Evolutionary conservation across 2,113 vertebrate species (phyloP).

Genomic region (Caranx melampygus): DNA sequence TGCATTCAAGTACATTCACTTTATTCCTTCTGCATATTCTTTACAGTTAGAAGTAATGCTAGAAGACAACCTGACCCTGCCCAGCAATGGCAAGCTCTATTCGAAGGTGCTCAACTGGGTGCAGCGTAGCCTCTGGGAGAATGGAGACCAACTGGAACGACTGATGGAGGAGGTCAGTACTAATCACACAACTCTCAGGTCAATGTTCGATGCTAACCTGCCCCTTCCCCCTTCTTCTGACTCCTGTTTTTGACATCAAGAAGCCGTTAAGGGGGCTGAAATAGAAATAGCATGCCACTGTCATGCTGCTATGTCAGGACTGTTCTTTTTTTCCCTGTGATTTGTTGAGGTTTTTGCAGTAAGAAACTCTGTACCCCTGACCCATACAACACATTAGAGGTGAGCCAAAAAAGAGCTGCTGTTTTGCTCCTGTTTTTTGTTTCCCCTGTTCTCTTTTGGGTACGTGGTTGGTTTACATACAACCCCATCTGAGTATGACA

Average conservation of each 20-base stretch:
- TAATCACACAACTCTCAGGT: background rate
- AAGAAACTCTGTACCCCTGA: slow-evolving; percentile 93
- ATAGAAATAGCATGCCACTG: slow-evolving; percentile 73
- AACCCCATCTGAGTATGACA: slow-evolving; percentile 65
- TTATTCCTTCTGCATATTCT: slow-evolving; percentile 12
- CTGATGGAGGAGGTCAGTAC: slow-evolving; percentile 99
- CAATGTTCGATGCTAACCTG: slow-evolving; percentile 32
- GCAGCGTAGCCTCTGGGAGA: slow-evolving; percentile 98
- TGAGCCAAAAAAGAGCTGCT: slow-evolving; percentile 93
- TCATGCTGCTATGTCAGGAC: slow-evolving; percentile 78
- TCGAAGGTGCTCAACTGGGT: slow-evolving; percentile 99
- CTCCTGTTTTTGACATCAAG: slow-evolving; percentile 75
- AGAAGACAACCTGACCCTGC: slow-evolving; percentile 95
- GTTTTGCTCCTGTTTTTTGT: slow-evolving; percentile 82
- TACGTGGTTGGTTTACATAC: slow-evolving; percentile 74
- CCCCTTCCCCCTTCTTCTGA: slow-evolving; percentile 48
- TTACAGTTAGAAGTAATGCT: slow-evolving; percentile 97
- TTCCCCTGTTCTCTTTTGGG: slow-evolving; percentile 66
- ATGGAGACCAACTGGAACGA: slow-evolving; percentile 93
- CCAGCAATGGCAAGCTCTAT: slow-evolving; percentile 98
- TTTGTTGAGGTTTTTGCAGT: slow-evolving; percentile 87
- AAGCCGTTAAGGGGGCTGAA: slow-evolving; percentile 71
- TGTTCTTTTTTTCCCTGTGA: slow-evolving; percentile 82
- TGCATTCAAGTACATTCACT: background rate
- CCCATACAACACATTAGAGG: slow-evolving; percentile 90